Evolutionary conservation across 2,888 invertebrate genomes (phyloP), one percentile per base, ranked within the genome.

Genomic region (Watsonalla binaria): DNA sequence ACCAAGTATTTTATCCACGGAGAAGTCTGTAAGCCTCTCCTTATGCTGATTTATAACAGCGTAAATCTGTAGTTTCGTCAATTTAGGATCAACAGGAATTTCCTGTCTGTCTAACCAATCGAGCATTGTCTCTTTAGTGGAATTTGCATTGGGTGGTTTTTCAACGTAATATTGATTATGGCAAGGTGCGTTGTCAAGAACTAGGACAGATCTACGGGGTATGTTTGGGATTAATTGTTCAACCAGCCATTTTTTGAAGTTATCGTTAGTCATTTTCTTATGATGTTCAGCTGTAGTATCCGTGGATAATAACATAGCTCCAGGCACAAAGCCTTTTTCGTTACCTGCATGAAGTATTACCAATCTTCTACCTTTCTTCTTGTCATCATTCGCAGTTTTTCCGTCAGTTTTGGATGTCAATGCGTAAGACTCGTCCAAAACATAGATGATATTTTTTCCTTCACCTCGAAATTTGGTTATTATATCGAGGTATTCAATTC

Each of bases 161-260:
- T 24, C 24, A 14, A 51, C 51, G 49, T 47, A 45, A 45, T 53
- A 54, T 55, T 57, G 54, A 49, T 56, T 56, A 47, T 58, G 53
- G 50, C 55, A 60, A 35, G 56, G 57, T 53, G 57, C 55, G 57
- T 57, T 57, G 57, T 59, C 57, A 48, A 59, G 54, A 52, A 57
- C 59, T 52, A 57, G 47, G 55, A 57, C 57, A 46, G 55, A 57
- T 55, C 55, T 48, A 54, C 52, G 53, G 52, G 54, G 52, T 55
- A 57, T 55, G 47, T 59, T 57, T 53, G 51, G 45, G 4, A 54
- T 55, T 46, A 50, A 55, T 50, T 52, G 42, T 46, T 52, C 52
- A 49, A 34, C 37, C 46, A 55, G 52, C 52, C 54, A 45, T 51
- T 51, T 47, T 51, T 54, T 35, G n/a, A 11, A 48, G 33, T 33